These are phyloP conservation scores for Protaetia brevitarsis DNA, from an alignment of 1,140 invertebrate genomes.

Conservation along the genomic window DNA sequence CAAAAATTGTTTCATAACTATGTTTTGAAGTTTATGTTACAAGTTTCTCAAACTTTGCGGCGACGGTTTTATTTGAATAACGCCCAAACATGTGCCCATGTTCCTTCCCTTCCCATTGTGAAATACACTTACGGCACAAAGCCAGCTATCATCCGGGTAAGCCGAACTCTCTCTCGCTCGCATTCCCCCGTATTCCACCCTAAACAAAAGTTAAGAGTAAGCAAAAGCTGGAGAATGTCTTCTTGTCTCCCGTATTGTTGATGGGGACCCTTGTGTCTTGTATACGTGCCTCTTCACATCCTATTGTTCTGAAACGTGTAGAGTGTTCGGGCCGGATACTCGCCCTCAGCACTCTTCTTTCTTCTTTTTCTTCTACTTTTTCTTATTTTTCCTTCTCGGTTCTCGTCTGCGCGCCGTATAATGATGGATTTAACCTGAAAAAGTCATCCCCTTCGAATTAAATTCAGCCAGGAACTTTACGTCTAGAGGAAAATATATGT, in stretches of 20 bases:
- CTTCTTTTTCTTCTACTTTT: slow-evolving; percentile 7
- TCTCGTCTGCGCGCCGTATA: slow-evolving; percentile 32
- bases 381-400: slow-evolving; percentile 9
- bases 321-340: slow-evolving; percentile 37
- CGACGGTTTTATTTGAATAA: slow-evolving; percentile 17
- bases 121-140: slow-evolving; percentile 14
- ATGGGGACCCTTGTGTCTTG: slow-evolving; percentile 36
- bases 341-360: slow-evolving; percentile 35
- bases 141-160: slow-evolving; percentile 16
- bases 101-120: slow-evolving; percentile 11
- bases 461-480: neutral
- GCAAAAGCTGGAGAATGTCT: slow-evolving; percentile 13
- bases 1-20: too few relatives aligned
- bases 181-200: slow-evolving; percentile 11
- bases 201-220: slow-evolving; percentile 21
- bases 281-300: slow-evolving; percentile 44
- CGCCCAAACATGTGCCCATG: slow-evolving; percentile 14
- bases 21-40: too few relatives aligned
- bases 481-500: neutral
- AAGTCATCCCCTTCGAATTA: slow-evolving; percentile 2
- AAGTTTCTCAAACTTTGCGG: slow-evolving; percentile 17
- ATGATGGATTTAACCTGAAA: slow-evolving; percentile 42
- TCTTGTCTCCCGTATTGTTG: slow-evolving; percentile 18
- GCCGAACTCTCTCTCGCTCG: slow-evolving; percentile 9
- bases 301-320: slow-evolving; percentile 45